Base-by-base conservation (phyloP, 2,888 invertebrate species). In the Aleiodes alternator region DNA sequence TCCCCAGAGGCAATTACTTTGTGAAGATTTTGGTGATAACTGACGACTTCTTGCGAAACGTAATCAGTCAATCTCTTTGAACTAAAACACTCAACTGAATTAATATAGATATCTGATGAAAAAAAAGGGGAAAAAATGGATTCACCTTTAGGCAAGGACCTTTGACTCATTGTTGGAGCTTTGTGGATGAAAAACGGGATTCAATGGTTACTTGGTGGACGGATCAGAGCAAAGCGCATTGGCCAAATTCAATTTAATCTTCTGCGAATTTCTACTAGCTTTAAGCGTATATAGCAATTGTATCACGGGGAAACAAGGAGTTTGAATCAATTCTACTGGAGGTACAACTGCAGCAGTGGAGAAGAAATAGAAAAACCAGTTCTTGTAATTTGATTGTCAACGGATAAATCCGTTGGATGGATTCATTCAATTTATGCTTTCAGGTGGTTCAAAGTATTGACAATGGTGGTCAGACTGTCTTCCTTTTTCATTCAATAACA, bases 201-300 rank as follows among this genome's bases (percentile, higher is more conserved):
- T 71, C 51, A 66, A 66, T 43, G 64, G 71, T 57, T 51, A 50
- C 56, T 56, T 56, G 43, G 23, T 34, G 16, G 64, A 9, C 23
- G 43, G 64, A 48, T 64, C 64, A 64, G 50, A 48, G 64, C 53
- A 72, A 75, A 77, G 76, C 76, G 72, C 74, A 75, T 73, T 69
- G 76, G 80, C 76, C 79, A 81, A 81, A 86, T 86, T 83, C 81
- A 85, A 87, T 87, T 85, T 85, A 84, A 85, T 83, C 82, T 82
- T 53, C 14, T 53, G 68, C 51, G 14, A 31, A 50, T 66, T 12
- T 78, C 74, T 78, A 78, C 79, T 79, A 76, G 80, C 80, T 79
- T 75, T 72, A 64, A 68, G 59, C 64, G 70, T 31, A 75, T 72
- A 59, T 72, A 76, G 72, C 31, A 61, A 61, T 55, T 56, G 69